Percentiles rank a stretch among this genome's conserved stretches.
Conservation (phyloP, 1,140 invertebrate species). For the Eciton burchellii region DNA sequence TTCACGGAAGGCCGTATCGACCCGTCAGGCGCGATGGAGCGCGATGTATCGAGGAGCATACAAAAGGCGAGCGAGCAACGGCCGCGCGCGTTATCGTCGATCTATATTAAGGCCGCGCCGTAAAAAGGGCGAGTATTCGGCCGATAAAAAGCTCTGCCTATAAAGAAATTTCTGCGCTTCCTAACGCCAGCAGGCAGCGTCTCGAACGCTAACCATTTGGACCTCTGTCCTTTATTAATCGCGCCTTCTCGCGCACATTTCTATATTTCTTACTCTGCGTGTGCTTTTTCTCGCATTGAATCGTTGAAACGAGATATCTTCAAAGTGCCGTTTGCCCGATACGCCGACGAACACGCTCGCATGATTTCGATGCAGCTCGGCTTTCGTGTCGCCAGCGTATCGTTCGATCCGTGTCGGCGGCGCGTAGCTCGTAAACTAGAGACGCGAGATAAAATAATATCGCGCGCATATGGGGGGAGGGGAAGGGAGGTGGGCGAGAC, state of each 20-base stretch:
- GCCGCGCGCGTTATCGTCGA: slow-evolving; percentile 19
- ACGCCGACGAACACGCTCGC: background rate
- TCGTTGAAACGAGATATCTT: background rate
- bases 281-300: background rate
- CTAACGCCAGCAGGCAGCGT: background rate
- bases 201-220: background rate
- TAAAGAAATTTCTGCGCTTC: slow-evolving; percentile 25
- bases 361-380: background rate
- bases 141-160: background rate
- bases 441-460: slow-evolving; percentile 15
- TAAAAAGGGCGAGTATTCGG: slow-evolving; percentile 41
- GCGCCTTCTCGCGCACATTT: background rate
- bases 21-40: slow-evolving; percentile 25
- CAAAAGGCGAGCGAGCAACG: slow-evolving; percentile 25
- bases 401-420: background rate
- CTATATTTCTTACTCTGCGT: background rate
- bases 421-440: slow-evolving; percentile 18
- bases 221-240: background rate
- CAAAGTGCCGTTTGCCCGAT: background rate
- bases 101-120: slow-evolving; percentile 42
- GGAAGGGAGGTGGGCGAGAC: background rate
- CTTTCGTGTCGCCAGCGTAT: background rate
- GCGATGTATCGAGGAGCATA: slow-evolving; percentile 25
- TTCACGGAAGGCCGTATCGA: slow-evolving; percentile 39
- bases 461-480: no score